Base-by-base conservation (phyloP, 2,888 invertebrate genomes). In the Scotopteryx bipunctaria region DNA sequence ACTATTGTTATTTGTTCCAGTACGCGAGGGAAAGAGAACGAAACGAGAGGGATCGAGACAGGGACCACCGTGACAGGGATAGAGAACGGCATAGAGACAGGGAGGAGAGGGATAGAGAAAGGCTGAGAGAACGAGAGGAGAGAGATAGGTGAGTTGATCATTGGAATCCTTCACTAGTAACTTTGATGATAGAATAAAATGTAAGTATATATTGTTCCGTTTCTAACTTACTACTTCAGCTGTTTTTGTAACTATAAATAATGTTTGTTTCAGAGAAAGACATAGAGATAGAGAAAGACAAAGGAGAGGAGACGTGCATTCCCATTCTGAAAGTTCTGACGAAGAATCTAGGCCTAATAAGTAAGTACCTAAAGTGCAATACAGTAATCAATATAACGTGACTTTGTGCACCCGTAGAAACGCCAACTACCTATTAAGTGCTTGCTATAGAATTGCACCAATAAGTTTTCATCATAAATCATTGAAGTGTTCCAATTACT, bases 291-390 rank as follows among this genome's bases (percentile, higher is more conserved):
- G 90, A 77, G 88, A 90, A 61, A 78, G 91, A 59, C 88, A 87
- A 59, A 80, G 87, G 43, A 82, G 89, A 76, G 89, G 89, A 58
- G 53, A 54, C 5, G 61, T 86, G 70, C 74, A 86, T 76, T 89
- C 89, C 60, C 89, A 89, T 69, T 90, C 89, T 6, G 94, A 94
- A 66, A 94, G 93, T 81, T 93, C 93, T 5, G 93, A 93, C 54
- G 93, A 93, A 67, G 94, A 94, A 65, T 92, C 92, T 74, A 91
- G 91, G 61, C 90, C 91, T 74, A 88, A 91, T 73, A 92, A 90
- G 90, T 92, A 76, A 81, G 91, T 31, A 29, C 29, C 13, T 11
- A 13, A 11, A n/a, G n/a, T n/a, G n/a, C n/a, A n/a, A n/a, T n/a
- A n/a, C n/a, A n/a, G n/a, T n/a, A n/a, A n/a, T n/a, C n/a, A n/a